Evolutionary conservation across 1,140 invertebrate genomes (phyloP).

Genomic region (Bacillus rossius): DNA sequence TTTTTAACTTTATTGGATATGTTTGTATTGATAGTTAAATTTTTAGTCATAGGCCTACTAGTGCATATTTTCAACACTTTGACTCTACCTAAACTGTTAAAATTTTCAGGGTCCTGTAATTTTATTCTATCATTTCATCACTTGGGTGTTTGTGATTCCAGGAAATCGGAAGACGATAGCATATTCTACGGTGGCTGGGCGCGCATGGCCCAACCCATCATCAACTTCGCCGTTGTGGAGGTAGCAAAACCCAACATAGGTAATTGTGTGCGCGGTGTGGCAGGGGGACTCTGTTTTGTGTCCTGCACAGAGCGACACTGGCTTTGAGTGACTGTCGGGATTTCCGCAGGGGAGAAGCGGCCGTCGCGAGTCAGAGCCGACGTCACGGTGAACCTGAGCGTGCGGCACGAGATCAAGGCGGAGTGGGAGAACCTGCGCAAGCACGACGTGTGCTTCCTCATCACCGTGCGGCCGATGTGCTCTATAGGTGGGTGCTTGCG

Average conservation of each 20-base stretch:
- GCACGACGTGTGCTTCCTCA: constrained; percentile 96
- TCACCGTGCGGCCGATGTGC: constrained; percentile 81
- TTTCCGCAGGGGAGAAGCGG: constrained; percentile 77
- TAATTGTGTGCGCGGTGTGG: constrained; percentile 22
- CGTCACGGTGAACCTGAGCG: constrained; percentile 86
- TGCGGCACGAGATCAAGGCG: constrained; percentile 82
- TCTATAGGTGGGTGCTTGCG: constrained; percentile 60
- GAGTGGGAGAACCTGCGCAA: constrained; percentile 97
- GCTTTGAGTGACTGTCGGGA: too few relatives aligned
- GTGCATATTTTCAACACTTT: too few relatives aligned
- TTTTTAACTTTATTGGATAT: constrained; percentile 2
- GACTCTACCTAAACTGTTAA: too few relatives aligned
- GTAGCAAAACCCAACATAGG: constrained; percentile 81
- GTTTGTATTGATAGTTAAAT: neutral
- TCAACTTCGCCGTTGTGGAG: constrained; percentile 92
- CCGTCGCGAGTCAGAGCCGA: constrained; percentile 94
- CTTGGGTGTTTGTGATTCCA: too few relatives aligned
- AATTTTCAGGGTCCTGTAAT: too few relatives aligned
- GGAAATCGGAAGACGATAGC: constrained; percentile 79
- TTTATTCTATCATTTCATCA: too few relatives aligned
- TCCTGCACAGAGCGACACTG: too few relatives aligned
- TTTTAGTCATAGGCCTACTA: too few relatives aligned
- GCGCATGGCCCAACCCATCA: constrained; percentile 94
- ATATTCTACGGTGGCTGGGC: constrained; percentile 96
- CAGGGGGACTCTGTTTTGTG: neutral